Base-by-base conservation (phyloP, 2,113 vertebrate genomes). In the Thalassoma bifasciatum region DNA sequence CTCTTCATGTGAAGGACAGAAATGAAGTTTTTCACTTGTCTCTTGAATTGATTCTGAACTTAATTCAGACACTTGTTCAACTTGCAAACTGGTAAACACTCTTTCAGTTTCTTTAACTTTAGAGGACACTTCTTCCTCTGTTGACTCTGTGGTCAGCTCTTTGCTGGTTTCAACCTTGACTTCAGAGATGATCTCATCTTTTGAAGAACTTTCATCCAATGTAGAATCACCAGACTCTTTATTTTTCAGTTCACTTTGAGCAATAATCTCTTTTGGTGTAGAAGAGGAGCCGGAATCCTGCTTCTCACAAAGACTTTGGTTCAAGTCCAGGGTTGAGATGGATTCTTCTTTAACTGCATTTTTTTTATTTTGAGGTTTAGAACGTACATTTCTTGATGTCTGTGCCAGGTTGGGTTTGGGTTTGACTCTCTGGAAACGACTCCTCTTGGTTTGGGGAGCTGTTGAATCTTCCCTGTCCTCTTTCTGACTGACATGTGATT, bases 391-490 rank as follows among this genome's bases (percentile, higher is more conserved):
- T 79, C 79, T 87, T 37, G 82, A 60, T 26, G 52, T 40, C 6
- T 38, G 69, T 8, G 44, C 1, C 10, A 84, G 10, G 38, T 83
- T 79, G 24, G 84, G 73, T 73, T 77, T 83, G 37, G 82, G 77
- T 66, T 82, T 86, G 46, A 83, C 66, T 75, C 68, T 86, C 21
- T 49, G 62, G n/a, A 81, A 68, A 37, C 74, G 70, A 49, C 37
- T 68, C 36, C 10, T 79, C 44, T 26, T 77, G 2, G 37, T 16
- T 13, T 56, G 59, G 7, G 0, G 24, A 5, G 67, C 1, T 30
- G 57, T 26, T 46, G 22, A 10, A 4, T 10, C 65, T 30, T 60
- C 47, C 21, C n/a, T 60, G 1, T 37, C 52, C 44, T 59, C 65
- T 49, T 56, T 51, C 53, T 66, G 57, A 59, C 47, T 30, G 12